Conservation (phyloP, 1,140 invertebrate genomes). For the Lordiphosa clarofinis region DNA sequence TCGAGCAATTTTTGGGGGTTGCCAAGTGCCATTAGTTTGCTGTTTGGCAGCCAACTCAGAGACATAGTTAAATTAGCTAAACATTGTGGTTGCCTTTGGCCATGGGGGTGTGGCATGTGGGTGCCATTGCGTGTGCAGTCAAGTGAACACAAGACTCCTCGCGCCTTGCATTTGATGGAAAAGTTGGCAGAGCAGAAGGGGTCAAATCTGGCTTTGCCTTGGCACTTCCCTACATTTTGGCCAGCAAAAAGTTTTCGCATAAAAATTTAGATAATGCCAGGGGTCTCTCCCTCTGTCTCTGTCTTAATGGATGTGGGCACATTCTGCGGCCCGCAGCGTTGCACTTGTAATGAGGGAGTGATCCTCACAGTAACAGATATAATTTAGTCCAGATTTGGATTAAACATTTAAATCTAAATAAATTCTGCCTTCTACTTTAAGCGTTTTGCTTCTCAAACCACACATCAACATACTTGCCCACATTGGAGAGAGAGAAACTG, state of each 20-base stretch:
- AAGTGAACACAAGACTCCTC: slow-evolving; percentile 3
- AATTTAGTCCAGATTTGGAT: no score
- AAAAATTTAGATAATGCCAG: slow-evolving; percentile 68
- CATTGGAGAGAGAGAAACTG: no score
- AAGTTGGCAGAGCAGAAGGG: slow-evolving; percentile 23
- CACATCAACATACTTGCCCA: no score
- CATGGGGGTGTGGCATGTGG: slow-evolving; percentile 5
- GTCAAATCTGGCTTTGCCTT: slow-evolving; percentile 53
- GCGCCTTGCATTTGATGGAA: slow-evolving; percentile 30
- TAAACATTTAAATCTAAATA: no score
- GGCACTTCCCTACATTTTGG: slow-evolving; percentile 59
- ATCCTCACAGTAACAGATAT: no score
- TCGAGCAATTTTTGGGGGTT: slow-evolving; percentile 42
- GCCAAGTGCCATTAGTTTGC: slow-evolving; percentile 71
- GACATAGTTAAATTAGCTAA: slow-evolving; percentile 76
- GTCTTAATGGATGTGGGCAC: slow-evolving; percentile 21
- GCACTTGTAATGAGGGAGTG: no score
- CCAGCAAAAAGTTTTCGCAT: slow-evolving; percentile 53
- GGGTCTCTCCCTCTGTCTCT: neutral
- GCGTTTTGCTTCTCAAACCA: no score
- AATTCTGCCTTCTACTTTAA: no score
- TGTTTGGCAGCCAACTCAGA: slow-evolving; percentile 60
- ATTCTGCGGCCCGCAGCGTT: neutral
- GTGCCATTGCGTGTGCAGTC: neutral
- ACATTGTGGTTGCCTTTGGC: slow-evolving; percentile 45